These are phyloP conservation scores for Thymelicus sylvestris DNA, from an alignment of 2,888 invertebrate genomes.

Conservation along the genomic window DNA sequence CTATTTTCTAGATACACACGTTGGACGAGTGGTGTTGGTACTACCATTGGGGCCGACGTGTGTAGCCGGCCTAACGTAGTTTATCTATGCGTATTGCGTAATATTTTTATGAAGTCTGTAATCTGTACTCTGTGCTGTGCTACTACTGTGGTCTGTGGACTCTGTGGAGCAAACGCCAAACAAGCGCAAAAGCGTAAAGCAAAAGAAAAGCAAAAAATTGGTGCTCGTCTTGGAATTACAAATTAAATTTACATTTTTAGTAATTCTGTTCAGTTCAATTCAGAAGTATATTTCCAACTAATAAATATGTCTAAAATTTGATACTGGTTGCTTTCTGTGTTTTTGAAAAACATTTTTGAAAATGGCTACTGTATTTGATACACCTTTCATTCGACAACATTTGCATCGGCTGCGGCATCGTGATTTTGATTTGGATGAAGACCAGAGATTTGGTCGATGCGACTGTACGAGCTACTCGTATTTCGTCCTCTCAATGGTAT, in stretches of 20 bases:
- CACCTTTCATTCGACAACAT: conserved; percentile 85
- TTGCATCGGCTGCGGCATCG: conserved; percentile 84
- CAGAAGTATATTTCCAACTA: conserved; percentile 23
- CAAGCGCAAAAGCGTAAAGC: not conserved
- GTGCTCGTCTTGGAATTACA: conserved; percentile 47
- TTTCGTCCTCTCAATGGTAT: conserved; percentile 85
- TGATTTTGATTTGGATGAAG: conserved; percentile 85
- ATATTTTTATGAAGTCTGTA: too few relatives aligned
- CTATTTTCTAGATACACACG: too few relatives aligned
- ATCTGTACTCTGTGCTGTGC: too few relatives aligned
- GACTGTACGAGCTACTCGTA: conserved; percentile 88
- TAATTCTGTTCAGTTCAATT: conserved; percentile 10
- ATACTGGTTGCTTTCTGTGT: conserved; percentile 48
- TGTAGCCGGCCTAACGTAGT: too few relatives aligned
- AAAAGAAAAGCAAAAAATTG: conserved; percentile 37
- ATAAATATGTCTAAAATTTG: conserved; percentile 42
- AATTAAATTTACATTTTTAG: conserved; percentile 1
- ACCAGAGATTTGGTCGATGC: conserved; percentile 86
- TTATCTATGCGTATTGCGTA: too few relatives aligned
- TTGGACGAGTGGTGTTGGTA: too few relatives aligned
- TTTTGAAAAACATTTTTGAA: conserved; percentile 51
- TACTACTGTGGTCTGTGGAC: too few relatives aligned
- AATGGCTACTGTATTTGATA: conserved; percentile 87
- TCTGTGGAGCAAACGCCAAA: not conserved
- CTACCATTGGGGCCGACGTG: too few relatives aligned